These are phyloP conservation scores for Tupiocoris notatus DNA, from an alignment of 2,888 invertebrate species.

Conservation along the genomic window DNA sequence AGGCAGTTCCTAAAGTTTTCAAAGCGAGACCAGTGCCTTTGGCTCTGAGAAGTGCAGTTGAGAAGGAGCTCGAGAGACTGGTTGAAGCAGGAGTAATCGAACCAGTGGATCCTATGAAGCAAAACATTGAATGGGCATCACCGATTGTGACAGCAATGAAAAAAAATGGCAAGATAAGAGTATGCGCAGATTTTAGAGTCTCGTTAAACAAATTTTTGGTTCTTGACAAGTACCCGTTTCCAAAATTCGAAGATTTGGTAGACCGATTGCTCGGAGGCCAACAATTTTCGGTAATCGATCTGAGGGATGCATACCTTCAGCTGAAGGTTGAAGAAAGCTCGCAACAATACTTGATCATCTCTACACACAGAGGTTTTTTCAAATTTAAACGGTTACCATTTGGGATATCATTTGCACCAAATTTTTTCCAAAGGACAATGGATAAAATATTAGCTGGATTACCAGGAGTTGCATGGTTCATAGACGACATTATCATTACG, in stretches of 20 bases:
- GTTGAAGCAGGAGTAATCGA: constrained; percentile 9
- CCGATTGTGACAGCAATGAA: constrained; percentile 10
- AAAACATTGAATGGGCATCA: too few species aligned
- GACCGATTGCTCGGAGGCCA: constrained; percentile 5
- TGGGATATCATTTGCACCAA: too few species aligned
- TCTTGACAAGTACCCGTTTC: constrained; percentile 7
- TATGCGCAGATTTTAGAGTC: constrained; percentile 14
- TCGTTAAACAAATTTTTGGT: constrained; percentile 12
- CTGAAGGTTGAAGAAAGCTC: constrained; percentile 12
- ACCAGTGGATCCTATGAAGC: neutral
- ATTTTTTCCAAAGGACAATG: constrained; percentile 25
- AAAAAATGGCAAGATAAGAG: constrained; percentile 5
- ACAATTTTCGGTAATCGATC: constrained; percentile 9
- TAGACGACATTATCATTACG: constrained; percentile 33
- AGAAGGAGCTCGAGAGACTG: constrained; percentile 5
- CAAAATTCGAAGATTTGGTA: too few species aligned
- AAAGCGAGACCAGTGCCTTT: too few species aligned
- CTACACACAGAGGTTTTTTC: constrained; percentile 9
- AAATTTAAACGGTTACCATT: constrained; percentile 2
- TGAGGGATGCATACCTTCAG: constrained; percentile 17
- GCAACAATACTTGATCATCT: neutral
- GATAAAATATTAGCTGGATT: constrained; percentile 15
- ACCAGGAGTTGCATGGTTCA: neutral
- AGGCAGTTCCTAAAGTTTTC: constrained; percentile 4
- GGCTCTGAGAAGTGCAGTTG: neutral